Evolutionary conservation across 2,888 invertebrate genomes (phyloP).

Genomic region (Euplagia quadripunctaria): DNA sequence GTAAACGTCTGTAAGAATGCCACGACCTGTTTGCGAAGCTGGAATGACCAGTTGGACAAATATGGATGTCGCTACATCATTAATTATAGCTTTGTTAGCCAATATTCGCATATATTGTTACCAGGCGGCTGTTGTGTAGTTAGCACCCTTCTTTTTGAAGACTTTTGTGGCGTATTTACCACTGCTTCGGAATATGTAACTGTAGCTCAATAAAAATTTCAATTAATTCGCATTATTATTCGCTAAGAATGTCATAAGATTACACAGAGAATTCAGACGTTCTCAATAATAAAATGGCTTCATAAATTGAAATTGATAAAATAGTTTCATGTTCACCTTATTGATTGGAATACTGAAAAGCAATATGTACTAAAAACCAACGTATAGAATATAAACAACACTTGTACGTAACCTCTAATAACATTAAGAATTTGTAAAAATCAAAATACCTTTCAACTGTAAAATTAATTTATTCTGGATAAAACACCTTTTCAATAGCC

Average conservation of each 20-base stretch:
- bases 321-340: too few species aligned
- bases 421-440: too few species aligned
- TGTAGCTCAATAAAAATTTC: background rate
- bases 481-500: background rate
- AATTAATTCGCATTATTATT: background rate
- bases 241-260: background rate
- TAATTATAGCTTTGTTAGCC: constrained; percentile 73
- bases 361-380: background rate
- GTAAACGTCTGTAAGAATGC: constrained; percentile 63
- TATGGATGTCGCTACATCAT: constrained; percentile 76
- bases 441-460: too few species aligned
- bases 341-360: background rate
- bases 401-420: too few species aligned
- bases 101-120: constrained; percentile 58
- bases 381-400: background rate
- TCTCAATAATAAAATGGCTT: background rate
- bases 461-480: too few species aligned
- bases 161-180: constrained; percentile 28
- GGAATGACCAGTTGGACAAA: constrained; percentile 78
- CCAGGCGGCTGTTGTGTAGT: constrained; percentile 36
- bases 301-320: background rate
- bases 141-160: constrained; percentile 41
- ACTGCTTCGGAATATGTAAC: background rate
- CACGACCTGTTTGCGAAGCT: constrained; percentile 77
- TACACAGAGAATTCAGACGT: too few species aligned